Percentiles rank a stretch among this genome's conserved stretches.
Evolutionary conservation across 2,797 vertebrate genomes (phyloP).

Genomic region (Sebastolobus alascanus): DNA sequence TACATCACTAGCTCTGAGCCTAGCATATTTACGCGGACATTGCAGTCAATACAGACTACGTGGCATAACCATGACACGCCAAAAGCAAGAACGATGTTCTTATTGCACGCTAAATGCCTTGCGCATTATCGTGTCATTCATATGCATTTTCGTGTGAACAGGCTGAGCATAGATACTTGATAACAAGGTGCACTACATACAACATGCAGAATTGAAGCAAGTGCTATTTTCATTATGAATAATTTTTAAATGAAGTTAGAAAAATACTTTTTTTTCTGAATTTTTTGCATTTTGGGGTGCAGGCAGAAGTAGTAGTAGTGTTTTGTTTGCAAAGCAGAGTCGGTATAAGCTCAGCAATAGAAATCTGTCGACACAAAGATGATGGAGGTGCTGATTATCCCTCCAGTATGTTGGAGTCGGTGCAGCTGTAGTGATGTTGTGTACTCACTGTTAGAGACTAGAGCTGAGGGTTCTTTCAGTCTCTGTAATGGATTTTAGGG

Average conservation of each 20-base stretch:
- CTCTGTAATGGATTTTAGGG: slow-evolving; percentile 56
- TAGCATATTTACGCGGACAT: no score
- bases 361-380: slow-evolving; percentile 1
- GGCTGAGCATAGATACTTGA: neutral
- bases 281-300: neutral
- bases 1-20: no score
- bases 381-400: slow-evolving; percentile 17
- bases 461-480: slow-evolving; percentile 15
- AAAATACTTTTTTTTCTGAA: neutral
- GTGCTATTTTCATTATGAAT: rapidly evolving
- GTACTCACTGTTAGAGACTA: slow-evolving; percentile 23
- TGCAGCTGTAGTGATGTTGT: slow-evolving; percentile 26
- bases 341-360: neutral
- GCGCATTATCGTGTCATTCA: no score
- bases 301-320: neutral
- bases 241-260: neutral
- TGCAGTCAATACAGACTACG: no score
- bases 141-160: no score
- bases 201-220: neutral
- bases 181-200: neutral
- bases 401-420: neutral
- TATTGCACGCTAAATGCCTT: no score
- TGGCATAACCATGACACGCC: no score
- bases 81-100: no score
- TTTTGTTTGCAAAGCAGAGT: neutral